Conservation (phyloP, 2,888 invertebrate species). For the Erebia aethiops region DNA sequence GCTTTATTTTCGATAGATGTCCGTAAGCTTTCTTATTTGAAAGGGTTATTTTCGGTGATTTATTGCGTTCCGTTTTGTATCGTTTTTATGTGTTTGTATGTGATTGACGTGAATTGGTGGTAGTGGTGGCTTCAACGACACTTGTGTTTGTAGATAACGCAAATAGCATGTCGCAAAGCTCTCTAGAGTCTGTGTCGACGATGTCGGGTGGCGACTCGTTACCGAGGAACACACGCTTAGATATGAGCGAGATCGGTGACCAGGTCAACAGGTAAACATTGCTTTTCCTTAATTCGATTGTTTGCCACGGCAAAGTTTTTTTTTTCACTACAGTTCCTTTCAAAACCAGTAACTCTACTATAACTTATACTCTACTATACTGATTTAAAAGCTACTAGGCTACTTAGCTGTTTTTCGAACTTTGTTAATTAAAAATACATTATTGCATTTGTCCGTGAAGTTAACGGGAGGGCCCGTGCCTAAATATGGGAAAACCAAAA, state of each 20-base stretch:
- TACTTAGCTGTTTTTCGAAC: too few relatives aligned
- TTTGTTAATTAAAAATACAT: too few relatives aligned
- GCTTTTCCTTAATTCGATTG: background rate
- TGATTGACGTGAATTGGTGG: conserved; percentile 4
- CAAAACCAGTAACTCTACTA: background rate
- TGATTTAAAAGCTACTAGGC: too few relatives aligned
- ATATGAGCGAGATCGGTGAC: conserved; percentile 76
- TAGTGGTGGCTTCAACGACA: conserved; percentile 36
- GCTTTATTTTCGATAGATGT: too few relatives aligned
- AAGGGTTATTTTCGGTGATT: too few relatives aligned
- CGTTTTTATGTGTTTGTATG: conserved; percentile 20
- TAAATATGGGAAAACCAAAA: too few relatives aligned
- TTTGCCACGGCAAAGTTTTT: background rate
- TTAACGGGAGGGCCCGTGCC: too few relatives aligned
- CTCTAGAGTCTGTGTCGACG: conserved; percentile 90
- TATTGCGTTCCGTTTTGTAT: conserved; percentile 9
- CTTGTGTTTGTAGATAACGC: conserved; percentile 80
- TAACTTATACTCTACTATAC: too few relatives aligned
- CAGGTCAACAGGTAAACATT: conserved; percentile 75
- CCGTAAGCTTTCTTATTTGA: too few relatives aligned
- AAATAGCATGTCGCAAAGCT: conserved; percentile 89
- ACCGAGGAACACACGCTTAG: conserved; percentile 68
- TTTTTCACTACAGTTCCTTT: background rate
- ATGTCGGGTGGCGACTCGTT: conserved; percentile 84
- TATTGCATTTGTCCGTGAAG: too few relatives aligned